Conservation (phyloP, 2,113 vertebrate genomes). For the Ailuropoda melanoleuca region DNA sequence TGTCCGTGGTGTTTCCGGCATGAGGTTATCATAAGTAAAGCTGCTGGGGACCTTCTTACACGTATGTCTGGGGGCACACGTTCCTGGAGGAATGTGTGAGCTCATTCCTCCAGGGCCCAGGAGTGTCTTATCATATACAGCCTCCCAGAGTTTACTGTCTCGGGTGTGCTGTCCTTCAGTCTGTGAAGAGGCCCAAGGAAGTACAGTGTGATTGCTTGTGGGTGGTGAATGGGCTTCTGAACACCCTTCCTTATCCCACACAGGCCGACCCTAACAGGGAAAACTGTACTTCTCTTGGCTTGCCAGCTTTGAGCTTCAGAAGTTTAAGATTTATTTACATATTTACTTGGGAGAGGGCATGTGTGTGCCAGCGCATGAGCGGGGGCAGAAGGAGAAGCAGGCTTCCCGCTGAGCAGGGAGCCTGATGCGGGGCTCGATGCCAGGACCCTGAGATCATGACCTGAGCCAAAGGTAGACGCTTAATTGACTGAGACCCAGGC, state of each 20-base stretch:
- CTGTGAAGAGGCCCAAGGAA: neutral
- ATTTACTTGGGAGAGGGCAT: neutral
- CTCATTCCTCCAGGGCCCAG: neutral
- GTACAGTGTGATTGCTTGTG: neutral
- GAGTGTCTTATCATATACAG: fast-evolving
- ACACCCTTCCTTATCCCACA: neutral
- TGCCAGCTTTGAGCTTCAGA: neutral
- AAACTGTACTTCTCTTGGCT: too few species aligned
- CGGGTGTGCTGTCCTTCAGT: fast-evolving
- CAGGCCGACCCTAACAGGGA: neutral
- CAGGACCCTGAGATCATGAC: too few species aligned
- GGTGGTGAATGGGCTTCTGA: neutral
- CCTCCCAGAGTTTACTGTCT: neutral
- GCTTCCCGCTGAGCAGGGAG: too few species aligned
- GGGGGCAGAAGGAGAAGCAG: neutral
- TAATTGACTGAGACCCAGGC: neutral
- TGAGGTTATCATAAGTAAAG: neutral
- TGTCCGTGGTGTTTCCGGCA: fast-evolving
- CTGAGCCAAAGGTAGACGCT: neutral
- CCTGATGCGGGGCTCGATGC: too few species aligned
- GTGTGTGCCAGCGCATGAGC: too few species aligned
- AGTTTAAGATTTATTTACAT: neutral
- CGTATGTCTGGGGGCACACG: too few species aligned
- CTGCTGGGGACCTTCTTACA: neutral
- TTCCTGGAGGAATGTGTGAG: too few species aligned